Percentiles rank a stretch among this genome's conserved stretches.
phyloP scores from a whole-genome alignment of 2,113 vertebrate genomes.

The Chamaea fasciata region DNA sequence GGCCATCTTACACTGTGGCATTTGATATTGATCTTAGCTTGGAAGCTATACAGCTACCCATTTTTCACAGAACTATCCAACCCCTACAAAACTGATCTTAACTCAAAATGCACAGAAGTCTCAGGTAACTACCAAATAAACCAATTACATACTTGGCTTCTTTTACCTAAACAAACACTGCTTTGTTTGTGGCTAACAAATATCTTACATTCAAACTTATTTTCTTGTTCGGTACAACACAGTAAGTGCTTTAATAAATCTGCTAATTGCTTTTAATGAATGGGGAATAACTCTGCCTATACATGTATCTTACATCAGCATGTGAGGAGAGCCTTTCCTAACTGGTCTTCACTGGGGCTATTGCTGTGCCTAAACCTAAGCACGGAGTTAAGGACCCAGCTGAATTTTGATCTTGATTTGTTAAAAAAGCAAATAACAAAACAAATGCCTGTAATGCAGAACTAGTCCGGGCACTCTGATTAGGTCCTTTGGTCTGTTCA shows the following conservation, averaged over 20 bases:
- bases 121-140: neutral
- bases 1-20: conserved; percentile 31
- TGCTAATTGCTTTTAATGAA: neutral
- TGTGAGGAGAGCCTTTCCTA: neutral
- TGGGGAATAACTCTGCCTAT: neutral
- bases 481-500: neutral
- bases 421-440: neutral
- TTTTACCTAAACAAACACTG: neutral
- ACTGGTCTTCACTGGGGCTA: neutral
- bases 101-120: neutral
- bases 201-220: neutral
- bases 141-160: neutral
- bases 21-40: conserved; percentile 45
- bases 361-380: neutral
- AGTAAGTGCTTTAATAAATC: neutral
- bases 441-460: neutral
- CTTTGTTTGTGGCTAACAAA: neutral
- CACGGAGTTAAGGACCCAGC: neutral
- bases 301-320: neutral
- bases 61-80: conserved; percentile 11
- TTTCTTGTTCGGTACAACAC: neutral
- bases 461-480: neutral
- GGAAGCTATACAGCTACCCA: conserved; percentile 3
- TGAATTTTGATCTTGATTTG: neutral
- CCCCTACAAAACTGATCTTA: neutral